Conservation (phyloP, 1,140 invertebrate species). For the Drosophila nebulosa region DNA sequence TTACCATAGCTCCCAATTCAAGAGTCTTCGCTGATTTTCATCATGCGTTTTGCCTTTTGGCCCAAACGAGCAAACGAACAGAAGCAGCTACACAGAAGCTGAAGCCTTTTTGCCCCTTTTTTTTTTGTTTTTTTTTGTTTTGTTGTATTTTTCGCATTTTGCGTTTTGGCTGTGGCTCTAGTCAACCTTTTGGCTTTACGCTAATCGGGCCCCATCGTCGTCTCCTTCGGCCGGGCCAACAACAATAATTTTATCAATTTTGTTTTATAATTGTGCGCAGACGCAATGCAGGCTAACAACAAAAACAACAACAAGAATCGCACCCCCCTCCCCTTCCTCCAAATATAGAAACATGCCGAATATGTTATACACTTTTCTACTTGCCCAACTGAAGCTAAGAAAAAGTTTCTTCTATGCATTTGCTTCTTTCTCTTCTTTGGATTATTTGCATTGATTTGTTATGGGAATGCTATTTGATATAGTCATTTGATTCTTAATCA, state of each 20-base stretch:
- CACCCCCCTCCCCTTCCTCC: neutral
- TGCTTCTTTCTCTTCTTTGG: no score
- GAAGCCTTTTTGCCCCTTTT: slow-evolving; percentile 8
- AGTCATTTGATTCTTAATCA: no score
- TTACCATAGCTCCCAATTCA: slow-evolving; percentile 32
- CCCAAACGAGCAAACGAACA: slow-evolving; percentile 11
- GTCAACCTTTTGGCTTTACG: slow-evolving; percentile 62
- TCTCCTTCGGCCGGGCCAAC: slow-evolving; percentile 21
- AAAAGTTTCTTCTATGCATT: no score
- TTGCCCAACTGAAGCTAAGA: no score
- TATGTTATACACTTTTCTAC: neutral
- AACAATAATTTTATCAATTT: slow-evolving; percentile 79
- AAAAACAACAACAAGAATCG: slow-evolving; percentile 15
- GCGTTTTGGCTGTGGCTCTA: slow-evolving; percentile 17
- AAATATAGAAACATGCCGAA: neutral
- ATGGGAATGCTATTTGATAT: no score
- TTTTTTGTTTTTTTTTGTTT: neutral
- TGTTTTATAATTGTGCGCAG: slow-evolving; percentile 78
- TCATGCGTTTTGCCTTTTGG: slow-evolving; percentile 51
- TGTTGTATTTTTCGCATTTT: neutral
- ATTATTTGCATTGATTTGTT: no score
- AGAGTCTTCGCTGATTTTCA: slow-evolving; percentile 71
- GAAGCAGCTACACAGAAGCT: neutral
- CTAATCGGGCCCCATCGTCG: slow-evolving; percentile 73
- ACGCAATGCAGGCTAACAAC: slow-evolving; percentile 32